Evolutionary conservation across 1,140 invertebrate species (phyloP), one percentile per base, ranked within the genome.

Genomic region (Spodoptera frugiperda): DNA sequence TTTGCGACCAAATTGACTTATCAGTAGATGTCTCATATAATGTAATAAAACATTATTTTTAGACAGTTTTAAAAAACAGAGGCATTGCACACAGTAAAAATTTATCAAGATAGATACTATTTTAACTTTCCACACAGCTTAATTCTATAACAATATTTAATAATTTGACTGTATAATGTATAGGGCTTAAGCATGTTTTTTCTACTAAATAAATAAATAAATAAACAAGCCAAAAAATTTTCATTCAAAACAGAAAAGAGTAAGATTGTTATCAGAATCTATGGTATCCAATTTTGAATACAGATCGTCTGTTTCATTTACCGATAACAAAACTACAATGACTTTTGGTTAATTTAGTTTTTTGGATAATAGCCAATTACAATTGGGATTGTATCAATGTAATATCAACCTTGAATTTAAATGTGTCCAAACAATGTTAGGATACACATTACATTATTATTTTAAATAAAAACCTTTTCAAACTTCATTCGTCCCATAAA

Each of bases 381-480:
- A 21, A n/a, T 72, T 72, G 68, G 53, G 68, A 55, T 72, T 54
- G 51, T 72, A 57, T 72, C 68, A 72, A 72, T 46, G 25, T 14
- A n/a, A 44, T 25, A 48, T 49, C 14, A 57, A 39, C 53, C 53
- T 72, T 72, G 68, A 46, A 46, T 19, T n/a, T 19, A 39, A 57
- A 44, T 46, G n/a, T 14, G 53, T 39, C 14, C 3, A 44, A 33
- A 44, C 12, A 19, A 63, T 63, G 33, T 11, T 10, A 59, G 55
- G 4, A 3, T 15, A 61, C n/a, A 61, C 0, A 63, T 15, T n/a
- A n/a, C n/a, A n/a, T n/a, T n/a, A n/a, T n/a, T 33, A 33, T 33
- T 15, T 33, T 39, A 39, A 57, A 19, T 25, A 17, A 63, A 15
- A 44, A 63, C 33, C 44, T 44, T n/a, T 53, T 39, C 9, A 39